These are phyloP conservation scores for Girardinus metallicus DNA, from an alignment of 2,797 vertebrate species.

Conservation along the genomic window DNA sequence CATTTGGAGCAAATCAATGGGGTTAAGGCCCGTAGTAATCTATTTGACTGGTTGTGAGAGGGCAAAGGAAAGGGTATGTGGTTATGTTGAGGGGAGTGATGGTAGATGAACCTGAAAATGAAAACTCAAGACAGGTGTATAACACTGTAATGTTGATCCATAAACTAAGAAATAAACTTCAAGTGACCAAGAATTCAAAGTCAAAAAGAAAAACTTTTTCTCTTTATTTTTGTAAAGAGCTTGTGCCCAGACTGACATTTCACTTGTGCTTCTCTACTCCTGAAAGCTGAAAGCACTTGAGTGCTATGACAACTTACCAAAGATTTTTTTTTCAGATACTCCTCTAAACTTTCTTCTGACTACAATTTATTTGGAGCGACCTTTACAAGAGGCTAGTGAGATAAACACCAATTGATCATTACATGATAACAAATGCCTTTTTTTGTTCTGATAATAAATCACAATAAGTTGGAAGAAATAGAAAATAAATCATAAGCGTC, in stretches of 20 bases:
- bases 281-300: conserved; percentile 36
- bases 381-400: conserved; percentile 53
- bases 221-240: conserved; percentile 13
- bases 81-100: conserved; percentile 17
- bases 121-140: conserved; percentile 20
- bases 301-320: conserved; percentile 28
- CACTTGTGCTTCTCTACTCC: conserved; percentile 8
- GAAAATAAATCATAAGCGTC: conserved; percentile 19
- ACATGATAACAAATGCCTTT: conserved; percentile 39
- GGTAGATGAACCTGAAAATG: conserved; percentile 25
- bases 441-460: conserved; percentile 50
- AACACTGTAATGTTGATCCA: conserved; percentile 20
- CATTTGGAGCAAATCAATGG: conserved; percentile 73
- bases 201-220: conserved; percentile 2
- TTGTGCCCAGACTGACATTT: conserved; percentile 39
- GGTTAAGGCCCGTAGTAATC: conserved; percentile 71
- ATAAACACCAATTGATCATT: conserved; percentile 49
- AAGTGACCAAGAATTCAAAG: conserved; percentile 1
- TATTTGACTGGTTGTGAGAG: conserved; percentile 65
- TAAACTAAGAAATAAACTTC: conserved; percentile 18
- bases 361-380: conserved; percentile 48
- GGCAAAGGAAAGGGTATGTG: conserved; percentile 53
- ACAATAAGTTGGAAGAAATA: conserved; percentile 51
- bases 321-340: conserved; percentile 40
- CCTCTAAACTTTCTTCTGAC: conserved; percentile 36